phyloP scores from a whole-genome alignment of 1,140 invertebrate genomes.

The Drosophila repleta region DNA sequence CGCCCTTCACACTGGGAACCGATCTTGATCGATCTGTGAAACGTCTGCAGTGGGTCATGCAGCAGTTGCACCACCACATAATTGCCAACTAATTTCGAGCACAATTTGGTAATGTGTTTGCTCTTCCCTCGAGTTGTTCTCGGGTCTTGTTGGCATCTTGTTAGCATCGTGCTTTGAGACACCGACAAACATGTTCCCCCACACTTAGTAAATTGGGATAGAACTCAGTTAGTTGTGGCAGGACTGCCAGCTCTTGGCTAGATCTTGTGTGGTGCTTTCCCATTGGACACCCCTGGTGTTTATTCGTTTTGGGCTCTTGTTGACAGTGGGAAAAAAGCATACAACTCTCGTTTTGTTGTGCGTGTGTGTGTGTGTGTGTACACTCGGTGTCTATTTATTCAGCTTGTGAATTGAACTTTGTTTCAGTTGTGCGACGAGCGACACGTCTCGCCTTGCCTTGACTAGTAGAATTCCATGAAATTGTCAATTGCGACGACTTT shows the following conservation, averaged over 20 bases:
- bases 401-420: constrained; percentile 55
- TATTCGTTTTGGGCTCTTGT: constrained; percentile 55
- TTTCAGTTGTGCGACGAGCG: constrained; percentile 1
- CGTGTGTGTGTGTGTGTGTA: constrained; percentile 60
- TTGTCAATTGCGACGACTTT: constrained; percentile 33
- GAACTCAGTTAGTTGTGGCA: constrained; percentile 8
- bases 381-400: constrained; percentile 61
- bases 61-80: constrained; percentile 24
- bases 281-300: constrained; percentile 31
- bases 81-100: constrained; percentile 53
- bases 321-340: constrained; percentile 55
- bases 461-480: constrained; percentile 41
- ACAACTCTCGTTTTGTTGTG: constrained; percentile 56
- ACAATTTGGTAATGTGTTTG: constrained; percentile 65
- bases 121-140: constrained; percentile 12
- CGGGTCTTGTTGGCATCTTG: background rate
- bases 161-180: constrained; percentile 23
- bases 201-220: constrained; percentile 57
- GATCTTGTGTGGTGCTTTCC: constrained; percentile 15
- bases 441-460: constrained; percentile 13
- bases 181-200: constrained; percentile 47
- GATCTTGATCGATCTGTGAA: constrained; percentile 19
- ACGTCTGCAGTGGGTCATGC: constrained; percentile 1
- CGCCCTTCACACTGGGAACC: constrained; percentile 1
- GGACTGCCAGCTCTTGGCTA: constrained; percentile 18